Conservation (phyloP, 2,888 invertebrate genomes). For the Spicauda simplicius region DNA sequence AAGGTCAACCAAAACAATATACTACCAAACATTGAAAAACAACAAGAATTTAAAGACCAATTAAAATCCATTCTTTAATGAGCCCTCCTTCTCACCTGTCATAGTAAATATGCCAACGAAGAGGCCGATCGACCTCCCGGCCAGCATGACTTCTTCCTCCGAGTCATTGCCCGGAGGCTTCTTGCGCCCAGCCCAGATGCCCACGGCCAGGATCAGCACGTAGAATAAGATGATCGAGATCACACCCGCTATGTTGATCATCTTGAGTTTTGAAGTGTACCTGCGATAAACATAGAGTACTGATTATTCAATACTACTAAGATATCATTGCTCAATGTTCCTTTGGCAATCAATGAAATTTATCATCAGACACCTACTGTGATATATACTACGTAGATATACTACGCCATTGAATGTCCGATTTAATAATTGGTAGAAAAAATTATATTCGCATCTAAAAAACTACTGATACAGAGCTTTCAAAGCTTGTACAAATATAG, state of each 20-base stretch:
- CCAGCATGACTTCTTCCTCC: constrained; percentile 99
- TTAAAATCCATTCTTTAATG: too few relatives aligned
- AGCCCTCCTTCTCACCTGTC: constrained; percentile 90
- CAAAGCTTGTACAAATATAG: too few relatives aligned
- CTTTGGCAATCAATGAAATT: background rate
- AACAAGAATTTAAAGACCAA: too few relatives aligned
- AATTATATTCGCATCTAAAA: too few relatives aligned
- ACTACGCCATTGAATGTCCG: too few relatives aligned
- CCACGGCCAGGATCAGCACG: constrained; percentile 96
- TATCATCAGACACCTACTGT: too few relatives aligned
- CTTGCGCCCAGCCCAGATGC: constrained; percentile 98
- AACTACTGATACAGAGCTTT: too few relatives aligned
- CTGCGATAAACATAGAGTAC: constrained; percentile 12
- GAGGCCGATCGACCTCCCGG: constrained; percentile 97
- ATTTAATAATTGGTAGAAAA: too few relatives aligned
- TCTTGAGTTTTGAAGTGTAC: constrained; percentile 71
- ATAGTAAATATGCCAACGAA: constrained; percentile 99
- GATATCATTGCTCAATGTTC: background rate
- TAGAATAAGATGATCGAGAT: constrained; percentile 98
- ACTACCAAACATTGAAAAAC: too few relatives aligned
- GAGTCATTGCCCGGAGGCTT: constrained; percentile 94
- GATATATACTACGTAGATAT: too few relatives aligned
- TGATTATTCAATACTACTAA: too few relatives aligned
- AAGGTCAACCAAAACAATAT: too few relatives aligned
- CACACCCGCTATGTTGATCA: constrained; percentile 97